Conservation (phyloP, 2,797 vertebrate genomes). For the Sebastiscus tertius region DNA sequence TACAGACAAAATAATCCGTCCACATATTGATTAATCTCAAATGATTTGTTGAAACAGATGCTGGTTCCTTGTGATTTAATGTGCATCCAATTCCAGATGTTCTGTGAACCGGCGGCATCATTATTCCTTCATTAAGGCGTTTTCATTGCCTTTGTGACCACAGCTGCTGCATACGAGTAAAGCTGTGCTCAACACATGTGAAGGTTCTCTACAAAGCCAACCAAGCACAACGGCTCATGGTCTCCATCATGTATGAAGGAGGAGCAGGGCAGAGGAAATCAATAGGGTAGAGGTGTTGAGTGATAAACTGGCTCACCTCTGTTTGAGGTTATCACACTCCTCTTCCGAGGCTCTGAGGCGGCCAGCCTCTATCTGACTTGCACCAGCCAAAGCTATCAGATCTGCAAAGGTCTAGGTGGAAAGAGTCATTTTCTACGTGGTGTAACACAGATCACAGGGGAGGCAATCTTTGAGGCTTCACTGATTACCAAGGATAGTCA, state of each 20-base stretch:
- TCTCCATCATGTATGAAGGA: neutral
- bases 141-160: neutral
- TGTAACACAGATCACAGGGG: neutral
- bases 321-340: neutral
- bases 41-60: neutral
- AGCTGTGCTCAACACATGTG: neutral
- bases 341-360: neutral
- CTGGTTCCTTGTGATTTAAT: neutral
- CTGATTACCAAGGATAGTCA: neutral
- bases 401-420: conserved; percentile 31
- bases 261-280: conserved; percentile 19
- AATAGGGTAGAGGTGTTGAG: conserved; percentile 25
- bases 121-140: neutral
- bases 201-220: neutral
- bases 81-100: conserved; percentile 2
- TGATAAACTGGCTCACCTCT: conserved; percentile 8
- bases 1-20: neutral
- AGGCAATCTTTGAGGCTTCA: conserved; percentile 8
- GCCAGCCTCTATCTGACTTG: conserved; percentile 1
- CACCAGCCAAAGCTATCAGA: conserved; percentile 7
- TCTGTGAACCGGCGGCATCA: neutral
- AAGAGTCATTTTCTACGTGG: neutral
- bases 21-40: neutral
- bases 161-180: neutral
- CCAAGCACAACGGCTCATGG: neutral